phyloP scores from a whole-genome alignment of 2,797 vertebrate species.

The Sarcoramphus papa region DNA sequence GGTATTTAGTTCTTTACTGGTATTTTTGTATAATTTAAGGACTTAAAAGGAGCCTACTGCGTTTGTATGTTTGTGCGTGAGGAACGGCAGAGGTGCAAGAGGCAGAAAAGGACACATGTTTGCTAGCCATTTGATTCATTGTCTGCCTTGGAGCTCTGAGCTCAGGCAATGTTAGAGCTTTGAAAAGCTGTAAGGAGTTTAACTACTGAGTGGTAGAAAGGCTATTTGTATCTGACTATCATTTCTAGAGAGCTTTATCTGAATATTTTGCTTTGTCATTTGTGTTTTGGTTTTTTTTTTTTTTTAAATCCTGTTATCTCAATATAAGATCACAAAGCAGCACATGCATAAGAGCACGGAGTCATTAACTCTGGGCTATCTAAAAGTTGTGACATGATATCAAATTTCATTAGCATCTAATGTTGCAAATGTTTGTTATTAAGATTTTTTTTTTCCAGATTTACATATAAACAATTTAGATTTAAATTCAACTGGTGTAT shows the following conservation, averaged over 20 bases:
- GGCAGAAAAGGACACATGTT: rapidly evolving
- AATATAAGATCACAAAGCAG: background rate
- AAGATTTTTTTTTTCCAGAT: background rate
- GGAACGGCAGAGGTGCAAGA: background rate
- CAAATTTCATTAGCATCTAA: rapidly evolving
- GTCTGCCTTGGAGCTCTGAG: background rate
- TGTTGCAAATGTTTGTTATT: background rate
- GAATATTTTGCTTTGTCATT: background rate
- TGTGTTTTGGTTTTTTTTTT: background rate
- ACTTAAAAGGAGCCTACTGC: background rate
- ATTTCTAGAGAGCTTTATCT: background rate
- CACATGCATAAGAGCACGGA: background rate
- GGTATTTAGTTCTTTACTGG: background rate
- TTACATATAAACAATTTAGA: background rate
- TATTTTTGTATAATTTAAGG: background rate
- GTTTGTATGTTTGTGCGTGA: rapidly evolving
- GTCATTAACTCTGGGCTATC: background rate
- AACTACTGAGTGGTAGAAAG: background rate
- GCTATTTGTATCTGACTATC: background rate
- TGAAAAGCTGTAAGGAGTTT: background rate
- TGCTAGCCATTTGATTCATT: background rate
- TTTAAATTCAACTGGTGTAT: background rate
- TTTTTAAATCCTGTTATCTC: background rate
- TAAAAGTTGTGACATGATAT: background rate
- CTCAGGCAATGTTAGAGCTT: background rate